Conservation (phyloP, 2,888 invertebrate species). For the Aphelenchoides bicaudatus region DNA sequence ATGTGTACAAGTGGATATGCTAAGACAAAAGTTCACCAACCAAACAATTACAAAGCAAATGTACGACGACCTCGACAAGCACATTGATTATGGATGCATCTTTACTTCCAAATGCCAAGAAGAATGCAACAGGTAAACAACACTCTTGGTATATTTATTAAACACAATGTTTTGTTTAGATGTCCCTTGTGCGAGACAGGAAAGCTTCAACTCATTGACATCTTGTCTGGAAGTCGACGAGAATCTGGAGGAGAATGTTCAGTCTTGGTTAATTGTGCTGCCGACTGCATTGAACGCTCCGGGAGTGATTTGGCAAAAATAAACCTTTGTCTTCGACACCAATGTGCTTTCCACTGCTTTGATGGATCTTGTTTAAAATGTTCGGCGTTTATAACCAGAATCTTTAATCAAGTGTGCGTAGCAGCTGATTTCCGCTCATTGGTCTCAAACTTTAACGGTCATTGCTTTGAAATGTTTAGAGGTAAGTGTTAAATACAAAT, state of each 20-base stretch:
- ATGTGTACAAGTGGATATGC: conserved; percentile 42
- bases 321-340: conserved; percentile 46
- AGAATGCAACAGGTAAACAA: too few relatives aligned
- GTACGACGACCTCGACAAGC: conserved; percentile 51
- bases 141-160: too few relatives aligned
- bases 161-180: too few relatives aligned
- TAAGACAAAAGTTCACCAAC: conserved; percentile 33
- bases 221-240: conserved; percentile 45
- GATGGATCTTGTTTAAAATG: conserved; percentile 54
- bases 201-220: conserved; percentile 51
- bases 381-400: conserved; percentile 51
- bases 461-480: conserved; percentile 54
- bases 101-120: conserved; percentile 54
- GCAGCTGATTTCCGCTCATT: conserved; percentile 45
- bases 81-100: conserved; percentile 54
- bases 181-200: conserved; percentile 49
- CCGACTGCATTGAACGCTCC: conserved; percentile 45
- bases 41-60: conserved; percentile 42
- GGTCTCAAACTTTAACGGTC: conserved; percentile 45
- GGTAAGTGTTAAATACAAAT: too few relatives aligned
- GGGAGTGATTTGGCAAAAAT: conserved; percentile 48
- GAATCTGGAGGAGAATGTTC: conserved; percentile 46
- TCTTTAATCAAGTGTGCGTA: conserved; percentile 55
- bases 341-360: conserved; percentile 55
- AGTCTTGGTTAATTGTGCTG: conserved; percentile 47